A percentile compares a stretch with the other conserved stretches of the same genome.
Conservation (phyloP, 2,888 invertebrate species). For the Philereme transversata region DNA sequence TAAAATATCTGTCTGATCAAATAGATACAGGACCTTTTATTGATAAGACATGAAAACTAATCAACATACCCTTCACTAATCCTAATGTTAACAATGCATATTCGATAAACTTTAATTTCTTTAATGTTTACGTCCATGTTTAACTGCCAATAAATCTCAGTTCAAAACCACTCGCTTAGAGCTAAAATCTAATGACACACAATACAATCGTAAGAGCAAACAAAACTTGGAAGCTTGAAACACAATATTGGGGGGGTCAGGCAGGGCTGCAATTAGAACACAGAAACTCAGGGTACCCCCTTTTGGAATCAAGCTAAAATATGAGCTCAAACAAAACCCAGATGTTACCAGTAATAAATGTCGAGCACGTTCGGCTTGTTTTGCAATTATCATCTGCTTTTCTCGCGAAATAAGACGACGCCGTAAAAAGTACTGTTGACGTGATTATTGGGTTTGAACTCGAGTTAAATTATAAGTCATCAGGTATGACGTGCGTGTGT, state of each 20-base stretch:
- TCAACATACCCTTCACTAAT: neutral
- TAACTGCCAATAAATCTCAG: slow-evolving; percentile 14
- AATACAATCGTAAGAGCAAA: slow-evolving; percentile 57
- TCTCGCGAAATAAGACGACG: too few species aligned
- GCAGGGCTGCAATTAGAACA: neutral
- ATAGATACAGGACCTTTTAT: too few species aligned
- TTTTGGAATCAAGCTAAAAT: neutral
- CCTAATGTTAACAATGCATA: neutral
- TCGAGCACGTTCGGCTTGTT: too few species aligned
- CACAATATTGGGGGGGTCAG: slow-evolving; percentile 44
- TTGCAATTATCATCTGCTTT: too few species aligned
- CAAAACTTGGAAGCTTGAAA: slow-evolving; percentile 51
- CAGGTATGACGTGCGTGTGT: too few species aligned
- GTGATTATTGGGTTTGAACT: too few species aligned
- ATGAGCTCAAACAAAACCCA: too few species aligned
- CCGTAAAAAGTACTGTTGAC: too few species aligned
- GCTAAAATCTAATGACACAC: slow-evolving; percentile 44
- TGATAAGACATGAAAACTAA: too few species aligned
- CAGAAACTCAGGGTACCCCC: neutral
- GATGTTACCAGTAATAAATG: too few species aligned
- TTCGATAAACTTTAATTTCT: slow-evolving; percentile 2
- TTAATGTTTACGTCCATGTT: slow-evolving; percentile 5
- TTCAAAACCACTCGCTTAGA: slow-evolving; percentile 27
- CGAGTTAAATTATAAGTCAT: too few species aligned
- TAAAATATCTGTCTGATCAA: too few species aligned